A percentile compares a stretch with the other conserved stretches of the same genome.
Conservation (phyloP, 1,140 invertebrate species). For the Drosophila subpulchrella region DNA sequence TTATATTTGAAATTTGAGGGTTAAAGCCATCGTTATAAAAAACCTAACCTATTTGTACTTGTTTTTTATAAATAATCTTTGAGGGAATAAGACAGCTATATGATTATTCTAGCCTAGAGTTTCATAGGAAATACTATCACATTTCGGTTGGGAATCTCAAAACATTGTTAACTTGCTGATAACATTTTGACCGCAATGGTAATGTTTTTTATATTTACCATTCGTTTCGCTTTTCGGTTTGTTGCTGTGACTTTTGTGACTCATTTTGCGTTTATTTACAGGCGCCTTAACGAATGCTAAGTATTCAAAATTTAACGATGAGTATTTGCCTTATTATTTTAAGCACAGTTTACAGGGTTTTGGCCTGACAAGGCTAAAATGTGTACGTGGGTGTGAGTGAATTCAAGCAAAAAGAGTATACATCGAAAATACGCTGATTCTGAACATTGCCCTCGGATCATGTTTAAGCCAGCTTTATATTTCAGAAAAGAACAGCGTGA, state of each 20-base stretch:
- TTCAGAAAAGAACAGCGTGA: background rate
- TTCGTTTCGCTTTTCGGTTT: conserved; percentile 13
- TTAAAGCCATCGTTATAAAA: background rate
- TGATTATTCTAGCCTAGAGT: background rate
- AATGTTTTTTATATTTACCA: conserved; percentile 9
- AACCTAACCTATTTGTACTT: too few species aligned
- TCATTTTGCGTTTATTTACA: conserved; percentile 14
- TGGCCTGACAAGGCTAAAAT: background rate
- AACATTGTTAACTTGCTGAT: background rate
- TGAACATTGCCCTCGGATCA: background rate
- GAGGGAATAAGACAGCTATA: background rate
- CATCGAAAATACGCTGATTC: background rate
- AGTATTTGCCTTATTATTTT: conserved; percentile 15
- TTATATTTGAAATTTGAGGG: background rate
- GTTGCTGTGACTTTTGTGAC: conserved; percentile 17
- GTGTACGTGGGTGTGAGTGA: background rate
- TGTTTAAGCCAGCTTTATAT: background rate
- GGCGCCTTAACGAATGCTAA: conserved; percentile 13
- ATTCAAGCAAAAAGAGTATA: background rate
- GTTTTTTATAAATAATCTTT: background rate
- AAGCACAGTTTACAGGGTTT: conserved; percentile 5
- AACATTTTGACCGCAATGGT: background rate
- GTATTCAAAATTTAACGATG: conserved; percentile 24
- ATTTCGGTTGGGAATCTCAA: background rate
- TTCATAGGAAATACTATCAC: background rate